A percentile compares a stretch with the other conserved stretches of the same genome.
Evolutionary conservation across 1,140 invertebrate species (phyloP).

Genomic region (Antheraea mylitta): DNA sequence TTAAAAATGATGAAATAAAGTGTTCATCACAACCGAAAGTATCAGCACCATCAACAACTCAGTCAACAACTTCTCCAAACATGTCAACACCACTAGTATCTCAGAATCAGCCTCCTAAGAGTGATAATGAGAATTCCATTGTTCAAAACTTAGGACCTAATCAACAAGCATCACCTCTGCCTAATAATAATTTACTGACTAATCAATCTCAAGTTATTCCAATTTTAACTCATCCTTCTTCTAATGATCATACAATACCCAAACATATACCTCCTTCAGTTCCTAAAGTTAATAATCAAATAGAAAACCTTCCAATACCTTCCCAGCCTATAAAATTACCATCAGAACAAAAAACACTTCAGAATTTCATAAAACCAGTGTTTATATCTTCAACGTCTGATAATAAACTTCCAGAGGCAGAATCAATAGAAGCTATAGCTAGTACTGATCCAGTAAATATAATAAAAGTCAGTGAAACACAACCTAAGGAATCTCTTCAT

Average conservation of each 20-base stretch:
- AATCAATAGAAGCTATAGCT: slow-evolving; percentile 59
- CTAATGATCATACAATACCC: slow-evolving; percentile 33
- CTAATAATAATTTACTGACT: slow-evolving; percentile 32
- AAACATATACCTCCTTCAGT: slow-evolving; percentile 33
- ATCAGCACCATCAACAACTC: slow-evolving; percentile 26
- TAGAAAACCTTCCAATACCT: slow-evolving; percentile 28
- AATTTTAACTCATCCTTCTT: slow-evolving; percentile 37
- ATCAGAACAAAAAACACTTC: slow-evolving; percentile 38
- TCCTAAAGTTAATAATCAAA: slow-evolving; percentile 31
- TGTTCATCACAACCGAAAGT: slow-evolving; percentile 19
- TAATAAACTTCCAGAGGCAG: slow-evolving; percentile 61
- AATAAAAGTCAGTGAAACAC: slow-evolving; percentile 40
- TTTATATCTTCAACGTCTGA: slow-evolving; percentile 52
- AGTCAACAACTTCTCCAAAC: slow-evolving; percentile 30
- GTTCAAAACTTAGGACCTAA: slow-evolving; percentile 39
- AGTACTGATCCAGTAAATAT: slow-evolving; percentile 45
- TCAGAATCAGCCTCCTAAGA: slow-evolving; percentile 45
- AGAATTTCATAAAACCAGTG: slow-evolving; percentile 39
- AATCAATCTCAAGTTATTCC: slow-evolving; percentile 38
- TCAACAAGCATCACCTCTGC: slow-evolving; percentile 39
- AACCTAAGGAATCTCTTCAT: slow-evolving; percentile 46
- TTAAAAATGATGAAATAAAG: slow-evolving; percentile 36
- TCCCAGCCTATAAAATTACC: slow-evolving; percentile 41
- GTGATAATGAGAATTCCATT: slow-evolving; percentile 35
- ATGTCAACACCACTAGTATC: slow-evolving; percentile 28